A percentile compares a stretch with the other conserved stretches of the same genome.
Evolutionary conservation across 2,797 vertebrate genomes (phyloP).

Genomic region (Salarias fasciatus): DNA sequence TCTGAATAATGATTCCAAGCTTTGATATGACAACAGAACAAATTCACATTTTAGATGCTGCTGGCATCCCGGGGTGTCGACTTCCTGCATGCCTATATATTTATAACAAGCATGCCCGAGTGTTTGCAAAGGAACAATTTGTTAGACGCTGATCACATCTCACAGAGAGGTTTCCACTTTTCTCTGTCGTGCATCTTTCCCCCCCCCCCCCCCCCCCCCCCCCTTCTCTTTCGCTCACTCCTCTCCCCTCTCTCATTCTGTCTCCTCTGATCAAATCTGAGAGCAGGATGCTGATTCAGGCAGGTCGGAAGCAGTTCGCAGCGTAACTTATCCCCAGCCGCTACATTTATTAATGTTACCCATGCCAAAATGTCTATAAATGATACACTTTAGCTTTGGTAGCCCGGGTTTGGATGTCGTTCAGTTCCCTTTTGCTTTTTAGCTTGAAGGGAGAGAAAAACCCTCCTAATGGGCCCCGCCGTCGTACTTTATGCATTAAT

Average conservation of each 20-base stretch:
- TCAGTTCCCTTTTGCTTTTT: constrained; percentile 43
- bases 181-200: background rate
- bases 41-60: constrained; percentile 14
- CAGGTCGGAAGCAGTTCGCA: constrained; percentile 40
- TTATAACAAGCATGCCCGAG: constrained; percentile 18
- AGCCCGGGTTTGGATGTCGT: constrained; percentile 40
- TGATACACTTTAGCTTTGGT: constrained; percentile 59
- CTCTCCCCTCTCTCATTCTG: background rate
- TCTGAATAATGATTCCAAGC: constrained; percentile 38
- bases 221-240: background rate
- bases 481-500: constrained; percentile 69
- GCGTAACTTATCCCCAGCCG: constrained; percentile 44
- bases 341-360: constrained; percentile 58
- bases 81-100: background rate
- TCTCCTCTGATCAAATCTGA: constrained; percentile 18
- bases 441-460: constrained; percentile 23
- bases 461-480: constrained; percentile 45
- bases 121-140: constrained; percentile 55
- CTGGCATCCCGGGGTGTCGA: background rate
- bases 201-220: no score
- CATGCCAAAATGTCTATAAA: constrained; percentile 57
- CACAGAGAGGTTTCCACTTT: background rate
- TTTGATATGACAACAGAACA: constrained; percentile 9
- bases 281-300: constrained; percentile 36
- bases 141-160: constrained; percentile 17